A percentile compares a stretch with the other conserved stretches of the same genome.
Conservation (phyloP, 2,113 vertebrate species). For the Tringa solitaria region DNA sequence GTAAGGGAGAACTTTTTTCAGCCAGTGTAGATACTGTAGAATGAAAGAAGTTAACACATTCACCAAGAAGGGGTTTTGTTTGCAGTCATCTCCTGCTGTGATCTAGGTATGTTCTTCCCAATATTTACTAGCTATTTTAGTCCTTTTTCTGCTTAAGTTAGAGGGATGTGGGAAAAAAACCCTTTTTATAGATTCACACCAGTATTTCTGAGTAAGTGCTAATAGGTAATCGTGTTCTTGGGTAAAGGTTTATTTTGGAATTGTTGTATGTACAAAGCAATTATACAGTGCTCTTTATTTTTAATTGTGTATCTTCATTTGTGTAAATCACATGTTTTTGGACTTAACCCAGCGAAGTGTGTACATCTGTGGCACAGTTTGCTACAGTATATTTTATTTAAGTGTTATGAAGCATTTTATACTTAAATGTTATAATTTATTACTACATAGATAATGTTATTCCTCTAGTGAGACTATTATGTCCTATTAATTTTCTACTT, state of each 20-base stretch:
- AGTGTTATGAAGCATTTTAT: neutral
- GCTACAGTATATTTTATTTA: neutral
- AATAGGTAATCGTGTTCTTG: accelerated
- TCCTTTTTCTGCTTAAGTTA: neutral
- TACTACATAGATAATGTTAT: neutral
- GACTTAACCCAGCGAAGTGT: neutral
- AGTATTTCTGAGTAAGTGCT: neutral
- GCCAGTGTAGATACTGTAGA: accelerated
- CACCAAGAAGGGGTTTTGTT: accelerated
- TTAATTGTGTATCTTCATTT: neutral
- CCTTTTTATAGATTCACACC: neutral
- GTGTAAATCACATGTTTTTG: accelerated
- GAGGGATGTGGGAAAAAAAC: accelerated
- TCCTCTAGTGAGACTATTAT: neutral
- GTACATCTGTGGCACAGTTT: neutral
- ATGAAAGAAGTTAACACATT: neutral
- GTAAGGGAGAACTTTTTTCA: accelerated
- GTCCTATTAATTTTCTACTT: neutral
- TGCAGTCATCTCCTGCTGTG: neutral
- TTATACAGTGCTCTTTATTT: neutral
- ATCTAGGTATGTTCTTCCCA: neutral
- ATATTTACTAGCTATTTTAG: neutral
- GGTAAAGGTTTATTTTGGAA: neutral
- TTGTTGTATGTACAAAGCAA: neutral
- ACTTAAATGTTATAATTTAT: neutral